Conservation (phyloP, 2,888 invertebrate genomes). For the Panopea generosa region DNA sequence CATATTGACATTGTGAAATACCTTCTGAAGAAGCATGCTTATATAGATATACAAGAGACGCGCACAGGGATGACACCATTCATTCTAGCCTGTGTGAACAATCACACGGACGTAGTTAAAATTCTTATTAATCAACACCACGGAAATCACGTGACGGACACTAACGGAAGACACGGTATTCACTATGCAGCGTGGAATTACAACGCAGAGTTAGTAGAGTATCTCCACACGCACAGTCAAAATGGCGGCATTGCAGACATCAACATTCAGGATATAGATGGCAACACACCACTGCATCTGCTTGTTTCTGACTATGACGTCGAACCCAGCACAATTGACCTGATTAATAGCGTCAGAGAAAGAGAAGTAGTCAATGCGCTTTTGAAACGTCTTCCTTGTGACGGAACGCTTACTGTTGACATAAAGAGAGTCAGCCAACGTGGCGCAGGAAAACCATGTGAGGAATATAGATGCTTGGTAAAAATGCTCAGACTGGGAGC, state of each 20-base stretch:
- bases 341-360: slow-evolving; percentile 1
- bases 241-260: slow-evolving; percentile 4
- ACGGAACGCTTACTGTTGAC: slow-evolving; percentile 13
- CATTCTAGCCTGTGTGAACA: slow-evolving; percentile 64
- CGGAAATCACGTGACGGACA: slow-evolving; percentile 28
- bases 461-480: slow-evolving; percentile 39
- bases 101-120: slow-evolving; percentile 32
- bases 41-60: slow-evolving; percentile 66
- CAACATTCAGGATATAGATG: slow-evolving; percentile 38
- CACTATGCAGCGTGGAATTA: slow-evolving; percentile 61
- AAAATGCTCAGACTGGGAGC: slow-evolving; percentile 53
- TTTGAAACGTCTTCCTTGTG: slow-evolving; percentile 11
- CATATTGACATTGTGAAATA: slow-evolving; percentile 15
- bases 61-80: slow-evolving; percentile 71
- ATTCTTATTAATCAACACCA: slow-evolving; percentile 33
- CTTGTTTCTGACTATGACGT: slow-evolving; percentile 27
- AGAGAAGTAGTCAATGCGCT: slow-evolving; percentile 4
- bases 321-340: slow-evolving; percentile 11
- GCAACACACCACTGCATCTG: slow-evolving; percentile 51
- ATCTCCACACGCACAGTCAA: slow-evolving; percentile 13
- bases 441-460: slow-evolving; percentile 19
- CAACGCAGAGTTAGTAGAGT: slow-evolving; percentile 31
- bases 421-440: slow-evolving; percentile 28
- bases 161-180: slow-evolving; percentile 33
- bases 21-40: slow-evolving; percentile 50